A percentile compares a stretch with the other conserved stretches of the same genome.
Conservation (phyloP, 1,140 invertebrate genomes). For the Drosophila elegans region DNA sequence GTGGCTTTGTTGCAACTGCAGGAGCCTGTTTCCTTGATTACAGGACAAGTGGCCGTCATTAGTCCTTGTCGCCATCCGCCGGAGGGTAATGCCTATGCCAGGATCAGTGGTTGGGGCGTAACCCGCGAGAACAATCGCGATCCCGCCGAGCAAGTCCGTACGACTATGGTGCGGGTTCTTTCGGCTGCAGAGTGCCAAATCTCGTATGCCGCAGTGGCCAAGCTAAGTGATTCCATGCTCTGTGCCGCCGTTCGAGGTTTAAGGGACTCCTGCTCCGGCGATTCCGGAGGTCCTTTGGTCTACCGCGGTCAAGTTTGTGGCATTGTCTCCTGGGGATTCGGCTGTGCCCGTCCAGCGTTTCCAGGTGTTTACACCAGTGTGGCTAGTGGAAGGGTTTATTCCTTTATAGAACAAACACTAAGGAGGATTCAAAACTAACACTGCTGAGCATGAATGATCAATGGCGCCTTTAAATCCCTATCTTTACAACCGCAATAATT, state of each 20-base stretch:
- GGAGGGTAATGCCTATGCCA: slow-evolving; percentile 53
- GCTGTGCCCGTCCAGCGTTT: slow-evolving; percentile 88
- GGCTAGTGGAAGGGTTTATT: slow-evolving; percentile 80
- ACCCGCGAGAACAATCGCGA: slow-evolving; percentile 47
- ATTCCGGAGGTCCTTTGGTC: slow-evolving; percentile 88
- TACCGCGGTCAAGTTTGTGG: slow-evolving; percentile 86
- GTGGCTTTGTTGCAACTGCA: slow-evolving; percentile 64
- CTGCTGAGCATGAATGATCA: no score
- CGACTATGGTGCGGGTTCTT: slow-evolving; percentile 58
- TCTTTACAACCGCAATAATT: not conserved
- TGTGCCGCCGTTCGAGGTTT: slow-evolving; percentile 70
- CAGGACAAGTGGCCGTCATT: slow-evolving; percentile 57
- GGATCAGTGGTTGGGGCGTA: slow-evolving; percentile 74
- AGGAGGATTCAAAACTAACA: slow-evolving; percentile 3
- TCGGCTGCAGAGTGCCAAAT: slow-evolving; percentile 52
- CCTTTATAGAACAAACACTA: slow-evolving; percentile 58
- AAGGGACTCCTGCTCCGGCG: slow-evolving; percentile 87
- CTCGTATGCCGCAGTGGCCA: slow-evolving; percentile 58
- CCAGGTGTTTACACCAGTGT: slow-evolving; percentile 93
- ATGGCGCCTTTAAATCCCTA: not conserved
- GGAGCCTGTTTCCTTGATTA: slow-evolving; percentile 10
- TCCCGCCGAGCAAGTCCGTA: slow-evolving; percentile 66
- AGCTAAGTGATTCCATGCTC: slow-evolving; percentile 72
- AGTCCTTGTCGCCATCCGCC: slow-evolving; percentile 44
- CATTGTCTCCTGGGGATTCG: slow-evolving; percentile 87